A percentile compares a stretch with the other conserved stretches of the same genome.
phyloP scores from a whole-genome alignment of 2,888 invertebrate species.

The Stenichneumon culpator region DNA sequence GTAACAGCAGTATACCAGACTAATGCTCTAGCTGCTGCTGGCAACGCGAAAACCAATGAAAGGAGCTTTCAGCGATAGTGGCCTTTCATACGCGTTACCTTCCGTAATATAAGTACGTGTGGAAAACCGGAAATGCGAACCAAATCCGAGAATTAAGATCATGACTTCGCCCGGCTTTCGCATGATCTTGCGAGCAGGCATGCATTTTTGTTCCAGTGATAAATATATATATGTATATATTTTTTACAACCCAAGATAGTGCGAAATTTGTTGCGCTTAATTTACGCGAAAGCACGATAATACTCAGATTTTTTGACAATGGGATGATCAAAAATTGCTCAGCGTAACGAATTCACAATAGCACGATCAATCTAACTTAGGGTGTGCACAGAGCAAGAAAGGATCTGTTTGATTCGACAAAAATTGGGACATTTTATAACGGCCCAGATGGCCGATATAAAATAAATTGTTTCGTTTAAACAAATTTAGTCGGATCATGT shows the following conservation, averaged over 20 bases:
- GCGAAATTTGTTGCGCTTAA: too few relatives aligned
- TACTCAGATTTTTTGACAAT: too few relatives aligned
- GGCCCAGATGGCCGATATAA: too few relatives aligned
- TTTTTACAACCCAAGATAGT: not conserved
- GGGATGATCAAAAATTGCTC: too few relatives aligned
- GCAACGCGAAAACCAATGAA: constrained; percentile 56
- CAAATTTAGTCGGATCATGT: too few relatives aligned
- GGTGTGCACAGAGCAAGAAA: too few relatives aligned
- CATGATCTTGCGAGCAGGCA: not conserved
- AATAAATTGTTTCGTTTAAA: too few relatives aligned
- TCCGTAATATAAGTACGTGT: constrained; percentile 24
- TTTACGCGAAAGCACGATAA: too few relatives aligned
- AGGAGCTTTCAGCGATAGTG: constrained; percentile 56
- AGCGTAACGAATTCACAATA: too few relatives aligned
- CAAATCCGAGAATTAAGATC: constrained; percentile 52
- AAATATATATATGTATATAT: not conserved
- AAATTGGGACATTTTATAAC: too few relatives aligned
- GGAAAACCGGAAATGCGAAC: constrained; percentile 30
- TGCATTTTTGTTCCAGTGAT: not conserved
- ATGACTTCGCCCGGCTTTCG: not conserved
- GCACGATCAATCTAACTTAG: too few relatives aligned
- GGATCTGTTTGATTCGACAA: too few relatives aligned
- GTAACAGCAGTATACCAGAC: constrained; percentile 17
- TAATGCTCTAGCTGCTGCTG: not conserved
- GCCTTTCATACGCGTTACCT: constrained; percentile 48